These are phyloP conservation scores for Acanthisitta chloris DNA, from an alignment of 2,113 vertebrate species.

Conservation along the genomic window DNA sequence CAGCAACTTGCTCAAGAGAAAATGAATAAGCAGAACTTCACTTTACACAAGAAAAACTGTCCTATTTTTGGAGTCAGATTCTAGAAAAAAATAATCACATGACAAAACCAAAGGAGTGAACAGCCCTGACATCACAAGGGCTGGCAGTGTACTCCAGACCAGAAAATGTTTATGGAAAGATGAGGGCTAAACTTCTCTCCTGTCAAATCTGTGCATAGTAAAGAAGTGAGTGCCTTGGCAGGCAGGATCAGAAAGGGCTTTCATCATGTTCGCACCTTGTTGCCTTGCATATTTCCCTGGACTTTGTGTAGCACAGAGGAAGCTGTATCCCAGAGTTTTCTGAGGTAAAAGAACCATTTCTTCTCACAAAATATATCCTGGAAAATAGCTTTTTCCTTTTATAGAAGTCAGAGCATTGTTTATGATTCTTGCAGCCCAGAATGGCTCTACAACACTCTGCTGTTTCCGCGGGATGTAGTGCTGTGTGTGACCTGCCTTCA, in stretches of 20 bases:
- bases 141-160: background rate
- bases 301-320: background rate
- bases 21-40: background rate
- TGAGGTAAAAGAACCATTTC: background rate
- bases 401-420: background rate
- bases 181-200: background rate
- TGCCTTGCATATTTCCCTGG: background rate
- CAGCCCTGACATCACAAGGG: background rate
- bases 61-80: background rate
- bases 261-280: accelerated
- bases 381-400: background rate
- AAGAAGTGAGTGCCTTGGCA: background rate
- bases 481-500: background rate
- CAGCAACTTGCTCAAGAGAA: background rate
- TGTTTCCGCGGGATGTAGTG: background rate
- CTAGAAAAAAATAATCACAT: background rate
- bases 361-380: background rate
- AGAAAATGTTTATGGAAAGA: background rate
- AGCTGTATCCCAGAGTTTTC: background rate
- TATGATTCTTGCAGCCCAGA: background rate
- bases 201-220: background rate
- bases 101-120: background rate
- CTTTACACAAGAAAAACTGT: background rate
- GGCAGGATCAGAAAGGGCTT: background rate
- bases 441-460: background rate